phyloP scores from a whole-genome alignment of 2,888 invertebrate genomes.

The Anagyrus pseudococci region DNA sequence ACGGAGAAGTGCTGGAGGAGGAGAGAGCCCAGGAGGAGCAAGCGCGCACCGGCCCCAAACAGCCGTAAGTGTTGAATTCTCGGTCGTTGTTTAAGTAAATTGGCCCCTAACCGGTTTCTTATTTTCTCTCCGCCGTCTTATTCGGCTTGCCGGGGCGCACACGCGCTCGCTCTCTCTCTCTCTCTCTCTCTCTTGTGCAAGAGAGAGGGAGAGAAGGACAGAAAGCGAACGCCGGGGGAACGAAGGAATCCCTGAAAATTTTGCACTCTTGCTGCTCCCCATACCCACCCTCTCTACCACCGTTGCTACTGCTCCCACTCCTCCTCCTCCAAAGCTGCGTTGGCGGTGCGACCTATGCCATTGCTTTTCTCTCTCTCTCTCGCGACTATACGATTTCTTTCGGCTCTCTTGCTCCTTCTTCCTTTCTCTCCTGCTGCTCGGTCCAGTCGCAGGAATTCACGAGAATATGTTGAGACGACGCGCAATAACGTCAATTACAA shows the following conservation, averaged over 20 bases:
- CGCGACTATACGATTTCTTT: neutral
- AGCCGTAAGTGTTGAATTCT: slow-evolving; percentile 61
- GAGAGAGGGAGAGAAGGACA: no score
- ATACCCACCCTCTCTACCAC: no score
- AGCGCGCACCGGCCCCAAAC: slow-evolving; percentile 35
- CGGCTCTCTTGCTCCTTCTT: neutral
- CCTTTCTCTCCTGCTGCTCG: neutral
- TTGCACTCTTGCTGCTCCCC: slow-evolving; percentile 15
- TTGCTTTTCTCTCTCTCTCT: neutral
- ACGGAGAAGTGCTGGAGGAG: no score
- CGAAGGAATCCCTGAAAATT: slow-evolving; percentile 31
- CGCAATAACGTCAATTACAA: slow-evolving; percentile 34
- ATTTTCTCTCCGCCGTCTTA: slow-evolving; percentile 62
- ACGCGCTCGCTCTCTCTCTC: no score
- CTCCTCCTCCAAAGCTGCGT: no score
- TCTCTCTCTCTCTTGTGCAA: no score
- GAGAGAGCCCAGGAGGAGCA: slow-evolving; percentile 20
- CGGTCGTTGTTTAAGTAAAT: slow-evolving; percentile 62
- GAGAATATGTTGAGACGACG: slow-evolving; percentile 12
- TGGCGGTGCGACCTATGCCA: neutral
- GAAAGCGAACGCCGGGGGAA: neutral
- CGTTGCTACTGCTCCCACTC: no score
- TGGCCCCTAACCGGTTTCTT: slow-evolving; percentile 62
- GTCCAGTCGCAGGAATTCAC: neutral
- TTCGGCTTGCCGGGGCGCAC: slow-evolving; percentile 39